Evolutionary conservation across 2,888 invertebrate genomes (phyloP), one percentile per base, ranked within the genome.

Genomic region (Apamea anceps): DNA sequence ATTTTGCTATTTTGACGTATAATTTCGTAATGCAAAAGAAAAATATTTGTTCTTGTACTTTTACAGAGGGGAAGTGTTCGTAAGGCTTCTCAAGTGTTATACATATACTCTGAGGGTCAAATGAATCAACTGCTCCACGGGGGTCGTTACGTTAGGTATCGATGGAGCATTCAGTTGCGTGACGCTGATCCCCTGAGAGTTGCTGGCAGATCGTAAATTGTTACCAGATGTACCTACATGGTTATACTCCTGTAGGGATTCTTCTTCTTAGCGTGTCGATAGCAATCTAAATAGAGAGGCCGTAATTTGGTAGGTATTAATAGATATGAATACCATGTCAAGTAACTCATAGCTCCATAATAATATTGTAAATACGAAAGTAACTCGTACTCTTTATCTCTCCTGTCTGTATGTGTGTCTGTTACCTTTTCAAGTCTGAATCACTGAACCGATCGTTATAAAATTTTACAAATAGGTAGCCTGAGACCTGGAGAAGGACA

Each of bases 71-170:
- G 42, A 42, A 42, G 42, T 42, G 7, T 42, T 42, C 42, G 42
- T 42, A 42, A 42, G 42, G 42, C 42, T 42, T 45, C 45, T 45
- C 45, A 10, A 45, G 45, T 45, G 10, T 45, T 42, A 37, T 37
- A 37, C 37, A 42, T 45, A 45, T 45, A 45, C 10, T 45, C 1
- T 12, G 12, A 45, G 67, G 77, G 37, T 25, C 62, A 2, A 25
- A 77, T 84, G 62, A 57, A 84, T 80, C 84, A 84, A 48, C 18
- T n/a, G 84, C 10, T 45, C 68, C 84, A 0, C 15, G 78, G 45
- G 84, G 8, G 48, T 70, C 68, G 48, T 81, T 42, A 57, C 21
- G 77, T 37, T 12, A n/a, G 15, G 48, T 37, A 21, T 37, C 37
- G 45, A 62, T n/a, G 45, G 67, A 68, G 63, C 63, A 37, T n/a